Evolutionary conservation across 2,797 vertebrate species (phyloP), one percentile per base, ranked within the genome.

Genomic region (Platalea minor): DNA sequence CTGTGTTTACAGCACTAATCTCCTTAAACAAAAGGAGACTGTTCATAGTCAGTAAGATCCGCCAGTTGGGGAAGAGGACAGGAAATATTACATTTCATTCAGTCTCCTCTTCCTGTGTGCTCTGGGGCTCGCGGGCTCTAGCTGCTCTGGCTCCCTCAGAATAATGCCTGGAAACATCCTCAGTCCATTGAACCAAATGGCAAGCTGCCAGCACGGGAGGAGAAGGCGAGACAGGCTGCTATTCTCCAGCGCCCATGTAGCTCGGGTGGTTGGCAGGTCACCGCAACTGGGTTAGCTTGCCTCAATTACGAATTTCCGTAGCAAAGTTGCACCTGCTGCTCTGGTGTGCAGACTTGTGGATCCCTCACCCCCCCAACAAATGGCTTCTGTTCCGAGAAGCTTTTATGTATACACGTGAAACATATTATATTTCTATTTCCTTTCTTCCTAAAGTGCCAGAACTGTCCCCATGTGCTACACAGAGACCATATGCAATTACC

Each of bases 401-500:
- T 67, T 84, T 70, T n/a, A 60, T 14, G 26, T 4, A 19, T 20
- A 19, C 48, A 57, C 6, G 13, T 51, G 59, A 63, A 76, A 75
- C 0, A 3, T 13, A 43, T 12, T 53, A 1, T 35, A 51, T 39
- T 78, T 82, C 50, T 51, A n/a, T 29, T 70, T 82, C 37, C 41
- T 76, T 45, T 59, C 46, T 73, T 85, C 39, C 26, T 61, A 3
- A 73, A 87, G 21, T 57, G 46, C 46, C 74, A 90, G 37, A 50
- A 48, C n/a, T 57, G 60, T 68, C 6, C 29, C 21, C 45, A 61
- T 4, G 26, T 28, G 39, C 48, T 84, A 35, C 2, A 2, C 3
- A 65, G 54, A 21, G 6, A 59, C n/a, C 33, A 64, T 2, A 33
- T 0, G 0, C 28, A 43, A 57, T 24, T 57, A 65, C 4, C 25